Evolutionary conservation across 2,797 vertebrate species (phyloP).

Genomic region (Glossophaga mutica): DNA sequence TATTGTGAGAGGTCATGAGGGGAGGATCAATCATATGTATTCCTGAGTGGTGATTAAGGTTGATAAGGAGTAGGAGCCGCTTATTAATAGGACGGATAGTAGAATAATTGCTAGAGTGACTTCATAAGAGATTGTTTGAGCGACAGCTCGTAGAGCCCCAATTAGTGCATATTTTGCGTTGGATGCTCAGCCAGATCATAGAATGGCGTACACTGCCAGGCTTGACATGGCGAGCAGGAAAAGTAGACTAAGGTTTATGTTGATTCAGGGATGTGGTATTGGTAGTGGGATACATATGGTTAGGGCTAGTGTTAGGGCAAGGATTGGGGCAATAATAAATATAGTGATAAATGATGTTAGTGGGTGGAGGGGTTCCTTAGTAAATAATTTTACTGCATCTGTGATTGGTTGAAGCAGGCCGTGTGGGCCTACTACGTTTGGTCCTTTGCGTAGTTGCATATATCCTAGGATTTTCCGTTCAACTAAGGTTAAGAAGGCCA

Average conservation of each 20-base stretch:
- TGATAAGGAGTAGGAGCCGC: rapidly evolving
- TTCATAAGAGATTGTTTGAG: not conserved
- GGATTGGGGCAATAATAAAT: rapidly evolving
- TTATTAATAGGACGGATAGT: rapidly evolving
- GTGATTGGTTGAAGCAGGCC: not conserved
- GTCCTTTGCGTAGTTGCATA: not conserved
- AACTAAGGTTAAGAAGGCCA: not conserved
- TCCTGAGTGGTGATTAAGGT: rapidly evolving
- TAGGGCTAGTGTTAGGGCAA: rapidly evolving
- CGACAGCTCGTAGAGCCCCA: rapidly evolving
- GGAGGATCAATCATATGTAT: rapidly evolving
- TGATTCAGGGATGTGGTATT: rapidly evolving
- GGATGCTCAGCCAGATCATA: not conserved
- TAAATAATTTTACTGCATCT: rapidly evolving
- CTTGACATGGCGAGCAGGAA: not conserved
- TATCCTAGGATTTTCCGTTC: not conserved
- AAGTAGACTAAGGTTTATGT: rapidly evolving
- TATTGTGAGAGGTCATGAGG: not conserved
- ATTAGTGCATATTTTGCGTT: not conserved
- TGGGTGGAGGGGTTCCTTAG: rapidly evolving
- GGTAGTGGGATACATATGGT: rapidly evolving
- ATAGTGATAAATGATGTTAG: rapidly evolving
- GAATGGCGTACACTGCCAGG: rapidly evolving
- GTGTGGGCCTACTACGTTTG: rapidly evolving
- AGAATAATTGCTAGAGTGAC: rapidly evolving